Base-by-base conservation (phyloP, 2,888 invertebrate species). In the Plebejus melissa region DNA sequence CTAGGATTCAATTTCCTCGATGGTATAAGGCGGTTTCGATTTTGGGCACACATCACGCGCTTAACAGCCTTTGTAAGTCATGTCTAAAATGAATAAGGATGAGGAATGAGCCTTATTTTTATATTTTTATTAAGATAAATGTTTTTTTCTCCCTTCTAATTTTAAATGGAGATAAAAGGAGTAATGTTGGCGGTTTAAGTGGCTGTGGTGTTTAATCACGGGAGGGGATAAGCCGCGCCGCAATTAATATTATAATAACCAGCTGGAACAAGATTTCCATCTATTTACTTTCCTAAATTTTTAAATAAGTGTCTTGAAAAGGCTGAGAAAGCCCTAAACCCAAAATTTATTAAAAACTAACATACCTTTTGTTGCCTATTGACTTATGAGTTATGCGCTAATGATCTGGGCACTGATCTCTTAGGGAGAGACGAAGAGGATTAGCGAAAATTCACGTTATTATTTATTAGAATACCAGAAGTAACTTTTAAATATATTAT, bases 181-280 rank as follows among this genome's bases (percentile, higher is more conserved):
- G 22, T 16, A 36, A 65, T 65, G 65, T 28, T 28, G 60, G 28
- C n/a, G 22, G n/a, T 58, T 60, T 60, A 28, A 65, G 65, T 65
- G 65, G 32, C 65, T 9, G 65, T 36, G 65, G 32, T 65, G 65
- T 36, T 65, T 65, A 65, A 65, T 65, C 36, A 65, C 65, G 36
- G 9, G 13, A 4, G 32, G 4, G 65, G 32, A 65, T 65, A 65
- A 65, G 32, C 65, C 65, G 11, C 32, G 65, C 65, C 65, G 28
- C 28, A 32, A 65, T 36, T 36, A 65, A 36, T 65, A 65, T 32
- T 36, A 65, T 65, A 32, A 65, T 65, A 36, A 13, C 32, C 65
- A 36, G 32, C 32, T 65, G 32, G 65, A 65, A 32, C 32, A 36
- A 65, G 32, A 65, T 36, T 65, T 36, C 32, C 13, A 16, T 65